phyloP scores from a whole-genome alignment of 2,797 vertebrate species.

The Esox lucius region DNA sequence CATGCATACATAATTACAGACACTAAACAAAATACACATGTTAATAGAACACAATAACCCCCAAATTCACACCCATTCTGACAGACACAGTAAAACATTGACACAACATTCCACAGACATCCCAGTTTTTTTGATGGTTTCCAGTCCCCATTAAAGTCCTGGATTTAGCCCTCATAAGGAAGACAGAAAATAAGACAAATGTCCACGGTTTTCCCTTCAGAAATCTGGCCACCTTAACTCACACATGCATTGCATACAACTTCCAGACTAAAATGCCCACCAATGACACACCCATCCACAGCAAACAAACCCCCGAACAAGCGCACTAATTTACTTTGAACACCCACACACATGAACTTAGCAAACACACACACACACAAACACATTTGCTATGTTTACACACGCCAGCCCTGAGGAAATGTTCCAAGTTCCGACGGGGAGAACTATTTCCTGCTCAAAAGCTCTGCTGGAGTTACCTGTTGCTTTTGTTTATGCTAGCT shows the following conservation, averaged over 20 bases:
- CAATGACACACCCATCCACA: too few relatives aligned
- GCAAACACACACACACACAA: constrained; percentile 9
- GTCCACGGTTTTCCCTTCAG: too few relatives aligned
- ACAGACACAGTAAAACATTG: not conserved
- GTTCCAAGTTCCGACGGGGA: not conserved
- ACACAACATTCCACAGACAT: not conserved
- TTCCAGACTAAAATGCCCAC: too few relatives aligned
- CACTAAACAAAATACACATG: not conserved
- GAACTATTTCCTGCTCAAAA: not conserved
- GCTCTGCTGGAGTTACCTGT: not conserved
- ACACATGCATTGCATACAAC: not conserved
- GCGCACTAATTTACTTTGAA: not conserved
- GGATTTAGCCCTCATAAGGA: not conserved
- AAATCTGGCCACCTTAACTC: not conserved
- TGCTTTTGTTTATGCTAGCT: not conserved
- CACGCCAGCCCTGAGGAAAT: not conserved
- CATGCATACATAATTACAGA: not conserved
- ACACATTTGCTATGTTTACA: not conserved
- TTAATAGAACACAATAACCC: not conserved
- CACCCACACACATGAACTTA: not conserved
- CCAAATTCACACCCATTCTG: not conserved
- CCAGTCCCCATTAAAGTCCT: too few relatives aligned
- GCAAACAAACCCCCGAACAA: too few relatives aligned
- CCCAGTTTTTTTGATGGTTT: too few relatives aligned
- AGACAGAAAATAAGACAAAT: not conserved